Evolutionary conservation across 2,797 vertebrate genomes (phyloP), one percentile per base, ranked within the genome.

Genomic region (Glossophaga mutica): DNA sequence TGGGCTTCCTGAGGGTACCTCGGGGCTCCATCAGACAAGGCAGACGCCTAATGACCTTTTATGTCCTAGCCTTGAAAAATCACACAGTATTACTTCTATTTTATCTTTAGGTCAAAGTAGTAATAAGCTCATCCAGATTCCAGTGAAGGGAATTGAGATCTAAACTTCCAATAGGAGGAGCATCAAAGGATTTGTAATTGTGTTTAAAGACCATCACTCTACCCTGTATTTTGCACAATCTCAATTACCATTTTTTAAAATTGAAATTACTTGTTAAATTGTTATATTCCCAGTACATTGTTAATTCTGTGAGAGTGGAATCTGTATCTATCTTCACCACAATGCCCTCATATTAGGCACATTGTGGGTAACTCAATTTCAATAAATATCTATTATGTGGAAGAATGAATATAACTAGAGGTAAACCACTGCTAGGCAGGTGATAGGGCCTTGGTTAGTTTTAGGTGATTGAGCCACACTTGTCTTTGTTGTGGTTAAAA

Each of bases 191-290:
- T 86, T 84, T 91, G 26, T 52, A 9, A 67, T 50, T 9, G 19
- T 68, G 44, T 90, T 95, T 81, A 59, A 71, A 92, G 55, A 21
- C n/a, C 44, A 83, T 48, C 44, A 86, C 4, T 57, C 18, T 89
- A 37, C 12, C 44, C 59, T 88, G 39, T 79, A 48, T 55, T 37
- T 37, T 88, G 3, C 78, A 68, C 2, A 57, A 62, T 86, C 9
- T 83, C 67, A 88, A 48, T 6, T 79, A 21, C n/a, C 16, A 21
- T 34, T 50, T 94, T 70, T 57, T n/a, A 1, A 37, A n/a, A 68
- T 81, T 85, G 4, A n/a, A 88, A 91, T 88, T 37, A 65, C 37
- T 86, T 85, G 48, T 83, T 96, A 83, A 39, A n/a, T 82, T 88
- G 94, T 82, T 76, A 77, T 70, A 32, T 79, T 71, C 73, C 68